These are phyloP conservation scores for Leucoptera coffeella DNA, from an alignment of 2,888 invertebrate species.

Conservation along the genomic window DNA sequence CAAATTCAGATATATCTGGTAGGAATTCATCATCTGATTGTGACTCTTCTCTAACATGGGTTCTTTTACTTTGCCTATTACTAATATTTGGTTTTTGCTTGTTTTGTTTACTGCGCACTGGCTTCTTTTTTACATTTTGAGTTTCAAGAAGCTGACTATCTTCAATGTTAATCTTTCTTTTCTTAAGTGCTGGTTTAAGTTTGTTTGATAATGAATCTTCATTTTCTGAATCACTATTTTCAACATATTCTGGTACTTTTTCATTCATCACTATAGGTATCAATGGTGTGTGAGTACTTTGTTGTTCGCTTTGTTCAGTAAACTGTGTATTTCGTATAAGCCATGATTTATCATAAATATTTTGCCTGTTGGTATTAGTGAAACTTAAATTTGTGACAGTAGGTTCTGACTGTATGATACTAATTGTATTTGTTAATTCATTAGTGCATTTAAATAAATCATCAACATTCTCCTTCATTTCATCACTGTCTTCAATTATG, in stretches of 20 bases:
- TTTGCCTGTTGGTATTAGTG: no score
- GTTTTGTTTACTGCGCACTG: constrained; percentile 8
- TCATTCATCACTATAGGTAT: not conserved
- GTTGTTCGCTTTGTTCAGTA: not conserved
- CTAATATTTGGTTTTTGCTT: constrained; percentile 4
- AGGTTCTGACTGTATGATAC: no score
- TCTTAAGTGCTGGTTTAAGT: constrained; percentile 53
- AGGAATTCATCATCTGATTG: constrained; percentile 15
- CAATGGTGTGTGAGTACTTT: not conserved
- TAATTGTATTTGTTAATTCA: not conserved
- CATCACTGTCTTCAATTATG: no score
- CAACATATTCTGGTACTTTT: constrained; percentile 53
- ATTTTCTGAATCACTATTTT: constrained; percentile 65
- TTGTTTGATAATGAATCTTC: constrained; percentile 31
- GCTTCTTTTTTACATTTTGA: constrained; percentile 7
- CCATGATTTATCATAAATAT: no score
- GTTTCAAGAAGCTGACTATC: constrained; percentile 4
- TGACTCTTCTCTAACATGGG: not conserved
- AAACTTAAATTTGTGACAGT: no score
- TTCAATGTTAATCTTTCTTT: constrained; percentile 23
- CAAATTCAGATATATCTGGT: constrained; percentile 33
- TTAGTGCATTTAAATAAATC: no score
- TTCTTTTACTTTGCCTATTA: no score
- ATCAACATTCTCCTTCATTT: no score
- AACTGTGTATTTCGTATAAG: no score